Conservation (phyloP, 2,888 invertebrate genomes). For the Lysandra bellargus region DNA sequence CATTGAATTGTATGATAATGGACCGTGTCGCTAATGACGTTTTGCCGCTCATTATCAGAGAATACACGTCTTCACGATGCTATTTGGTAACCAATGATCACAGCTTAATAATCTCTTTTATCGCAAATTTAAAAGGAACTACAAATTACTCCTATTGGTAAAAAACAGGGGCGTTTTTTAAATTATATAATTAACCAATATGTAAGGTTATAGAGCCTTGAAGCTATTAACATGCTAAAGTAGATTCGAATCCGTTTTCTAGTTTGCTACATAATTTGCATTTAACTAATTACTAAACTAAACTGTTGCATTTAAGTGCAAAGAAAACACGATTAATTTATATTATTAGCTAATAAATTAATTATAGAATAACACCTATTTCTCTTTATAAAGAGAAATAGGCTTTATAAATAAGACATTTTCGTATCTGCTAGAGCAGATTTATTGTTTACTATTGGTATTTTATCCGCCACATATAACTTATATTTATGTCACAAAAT, state of each 20-base stretch:
- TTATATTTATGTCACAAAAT: constrained; percentile 42
- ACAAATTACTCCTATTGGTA: too few relatives aligned
- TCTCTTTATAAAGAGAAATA: neutral
- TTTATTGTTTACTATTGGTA: constrained; percentile 45
- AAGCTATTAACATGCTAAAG: too few relatives aligned
- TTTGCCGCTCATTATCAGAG: neutral
- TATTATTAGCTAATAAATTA: neutral
- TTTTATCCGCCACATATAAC: constrained; percentile 48
- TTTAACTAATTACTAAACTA: too few relatives aligned
- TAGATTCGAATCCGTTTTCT: too few relatives aligned
- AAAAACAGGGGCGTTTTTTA: too few relatives aligned
- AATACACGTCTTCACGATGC: constrained; percentile 22
- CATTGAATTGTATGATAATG: constrained; percentile 27
- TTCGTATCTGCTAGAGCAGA: constrained; percentile 42
- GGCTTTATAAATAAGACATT: constrained; percentile 32
- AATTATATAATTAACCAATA: too few relatives aligned
- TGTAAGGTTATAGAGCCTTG: too few relatives aligned
- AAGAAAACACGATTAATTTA: too few relatives aligned
- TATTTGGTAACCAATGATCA: neutral
- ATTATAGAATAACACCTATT: neutral
- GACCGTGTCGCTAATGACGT: neutral
- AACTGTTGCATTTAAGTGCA: too few relatives aligned
- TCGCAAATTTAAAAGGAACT: too few relatives aligned
- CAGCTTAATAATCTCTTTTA: neutral
- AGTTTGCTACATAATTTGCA: too few relatives aligned